Base-by-base conservation (phyloP, 2,797 vertebrate species). In the Cuniculus paca region DNA sequence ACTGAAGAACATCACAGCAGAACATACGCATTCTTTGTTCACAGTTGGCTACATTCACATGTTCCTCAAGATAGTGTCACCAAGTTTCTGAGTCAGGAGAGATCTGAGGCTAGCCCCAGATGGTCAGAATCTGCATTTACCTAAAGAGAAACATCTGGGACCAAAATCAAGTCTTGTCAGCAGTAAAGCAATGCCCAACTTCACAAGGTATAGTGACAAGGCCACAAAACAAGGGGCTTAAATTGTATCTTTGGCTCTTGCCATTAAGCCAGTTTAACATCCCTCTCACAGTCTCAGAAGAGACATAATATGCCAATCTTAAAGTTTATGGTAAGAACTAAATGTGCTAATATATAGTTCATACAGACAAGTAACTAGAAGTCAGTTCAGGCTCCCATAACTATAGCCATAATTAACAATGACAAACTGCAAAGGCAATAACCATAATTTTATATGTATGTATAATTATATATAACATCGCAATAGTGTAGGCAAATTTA, bases 1-100 rank as follows among this genome's bases (percentile, higher is more conserved):
- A 91, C 56, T 92, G n/a, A 81, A 90, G 65, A 74, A 13, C 28
- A 63, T 81, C 50, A 86, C 61, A 83, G 39, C 8, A 94, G 39
- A 95, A 22, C 48, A 34, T 11, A 61, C 5, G 2, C 52, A 65
- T 34, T 75, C 42, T 92, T 79, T 39, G 81, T n/a, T 86, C 24
- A 81, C 34, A 56, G 16, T 24, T 89, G 58, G 31, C 56, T 93
- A 42, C 2, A 16, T 20, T 85, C 68, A 65, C 14, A 11, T 60
- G 26, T 89, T 92, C 95, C 75, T 95, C 42, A 87, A 68, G 54
- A 63, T 68, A 87, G 68, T 8, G 58, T 65, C 58, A 81, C 68
- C 79, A 90, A 42, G 34, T 28, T 48, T 50, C 54, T 85, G 28
- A 91, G 8, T 63, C 34, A 58, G 81, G 54, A 90, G 54, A 9